These are phyloP conservation scores for Neopelma chrysocephalum DNA, from an alignment of 2,797 vertebrate species.

Conservation along the genomic window DNA sequence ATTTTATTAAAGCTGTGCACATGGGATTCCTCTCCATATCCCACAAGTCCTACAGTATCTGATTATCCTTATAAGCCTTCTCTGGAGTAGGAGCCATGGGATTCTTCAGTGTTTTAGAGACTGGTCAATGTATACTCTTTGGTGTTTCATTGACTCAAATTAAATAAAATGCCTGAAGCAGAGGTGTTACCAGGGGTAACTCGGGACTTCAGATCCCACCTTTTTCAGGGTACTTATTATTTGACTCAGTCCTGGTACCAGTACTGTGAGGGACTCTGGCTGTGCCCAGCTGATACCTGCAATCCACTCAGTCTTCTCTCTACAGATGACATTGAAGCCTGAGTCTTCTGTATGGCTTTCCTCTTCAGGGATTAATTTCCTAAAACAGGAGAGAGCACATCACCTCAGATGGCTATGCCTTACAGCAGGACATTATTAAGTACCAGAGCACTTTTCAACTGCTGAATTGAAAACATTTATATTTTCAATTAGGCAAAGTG, in stretches of 20 bases:
- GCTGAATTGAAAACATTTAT: background rate
- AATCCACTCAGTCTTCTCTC: background rate
- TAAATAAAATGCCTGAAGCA: background rate
- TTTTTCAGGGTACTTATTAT: background rate
- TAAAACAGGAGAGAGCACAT: background rate
- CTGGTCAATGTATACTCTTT: accelerated
- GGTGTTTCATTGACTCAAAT: background rate
- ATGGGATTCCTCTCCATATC: background rate
- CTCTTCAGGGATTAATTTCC: background rate
- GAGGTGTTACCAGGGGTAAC: background rate
- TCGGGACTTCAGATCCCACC: background rate
- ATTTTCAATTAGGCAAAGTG: background rate
- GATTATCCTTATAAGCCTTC: background rate
- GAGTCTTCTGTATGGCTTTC: background rate
- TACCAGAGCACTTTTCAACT: background rate
- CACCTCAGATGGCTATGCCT: background rate
- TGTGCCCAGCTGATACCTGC: background rate
- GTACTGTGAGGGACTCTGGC: background rate
- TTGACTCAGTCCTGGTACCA: background rate
- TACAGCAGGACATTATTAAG: background rate
- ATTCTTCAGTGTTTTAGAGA: background rate
- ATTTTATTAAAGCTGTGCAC: background rate
- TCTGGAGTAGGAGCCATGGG: background rate
- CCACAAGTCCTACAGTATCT: background rate
- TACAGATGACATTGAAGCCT: background rate